These are phyloP conservation scores for Ceraclea dissimilis DNA, from an alignment of 2,888 invertebrate genomes.

Conservation along the genomic window DNA sequence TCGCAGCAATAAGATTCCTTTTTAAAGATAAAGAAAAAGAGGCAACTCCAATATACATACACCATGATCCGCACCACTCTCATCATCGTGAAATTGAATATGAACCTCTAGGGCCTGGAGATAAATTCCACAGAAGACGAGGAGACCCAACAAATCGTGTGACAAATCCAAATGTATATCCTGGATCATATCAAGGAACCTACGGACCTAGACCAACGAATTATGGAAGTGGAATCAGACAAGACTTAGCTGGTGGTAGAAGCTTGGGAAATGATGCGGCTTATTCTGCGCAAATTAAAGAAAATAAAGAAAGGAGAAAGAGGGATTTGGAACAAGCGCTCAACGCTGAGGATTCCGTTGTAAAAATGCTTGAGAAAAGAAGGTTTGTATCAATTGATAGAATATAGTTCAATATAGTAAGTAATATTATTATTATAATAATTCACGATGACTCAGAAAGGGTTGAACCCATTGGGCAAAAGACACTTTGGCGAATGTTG, in stretches of 20 bases:
- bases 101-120: constrained; percentile 8
- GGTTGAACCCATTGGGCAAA: no score
- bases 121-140: constrained; percentile 1
- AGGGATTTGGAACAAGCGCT: constrained; percentile 5
- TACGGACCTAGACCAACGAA: background rate
- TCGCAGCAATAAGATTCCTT: constrained; percentile 20
- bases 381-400: no score
- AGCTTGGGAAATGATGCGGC: background rate
- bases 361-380: no score
- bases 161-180: background rate
- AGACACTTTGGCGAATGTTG: no score
- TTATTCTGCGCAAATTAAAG: background rate
- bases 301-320: constrained; percentile 6
- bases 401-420: no score
- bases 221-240: constrained; percentile 1
- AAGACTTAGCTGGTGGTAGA: constrained; percentile 9
- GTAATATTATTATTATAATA: no score
- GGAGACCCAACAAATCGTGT: background rate
- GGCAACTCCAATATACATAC: background rate
- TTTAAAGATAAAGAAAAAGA: constrained; percentile 5
- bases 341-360: constrained; percentile 1
- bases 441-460: no score
- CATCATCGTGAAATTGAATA: constrained; percentile 15
- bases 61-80: constrained; percentile 6
- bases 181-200: background rate